Percentiles rank a stretch among this genome's conserved stretches.
Conservation (phyloP, 2,888 invertebrate genomes). For the Lamellibrachia satsuma region DNA sequence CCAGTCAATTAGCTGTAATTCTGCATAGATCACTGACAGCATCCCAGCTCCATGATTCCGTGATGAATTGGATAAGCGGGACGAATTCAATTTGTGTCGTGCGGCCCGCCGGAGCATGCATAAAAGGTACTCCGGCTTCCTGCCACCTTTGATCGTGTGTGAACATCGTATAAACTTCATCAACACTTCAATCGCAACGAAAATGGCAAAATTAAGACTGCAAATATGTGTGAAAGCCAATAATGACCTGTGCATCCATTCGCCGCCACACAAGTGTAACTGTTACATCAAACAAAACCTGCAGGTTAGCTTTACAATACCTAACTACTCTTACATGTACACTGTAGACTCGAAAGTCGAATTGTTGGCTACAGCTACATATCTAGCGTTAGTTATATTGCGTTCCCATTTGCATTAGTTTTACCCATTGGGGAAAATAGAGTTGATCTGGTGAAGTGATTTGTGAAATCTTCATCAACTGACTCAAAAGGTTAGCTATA, state of each 20-base stretch:
- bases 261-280: background rate
- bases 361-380: background rate
- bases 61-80: conserved; percentile 13
- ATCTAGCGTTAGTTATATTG: background rate
- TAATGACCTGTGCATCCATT: background rate
- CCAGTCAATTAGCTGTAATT: conserved; percentile 10
- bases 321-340: background rate
- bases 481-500: background rate
- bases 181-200: background rate
- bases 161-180: conserved; percentile 12
- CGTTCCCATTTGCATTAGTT: no score
- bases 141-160: background rate
- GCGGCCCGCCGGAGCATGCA: background rate
- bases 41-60: background rate
- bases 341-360: background rate
- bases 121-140: background rate
- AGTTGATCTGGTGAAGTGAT: background rate
- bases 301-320: background rate
- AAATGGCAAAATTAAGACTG: conserved; percentile 9
- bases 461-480: background rate
- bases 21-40: background rate
- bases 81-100: background rate
- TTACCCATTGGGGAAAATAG: background rate
- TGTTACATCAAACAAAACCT: background rate
- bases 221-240: conserved; percentile 17